Conservation (phyloP, 2,888 invertebrate species). For the Sarcophaga rosellei region DNA sequence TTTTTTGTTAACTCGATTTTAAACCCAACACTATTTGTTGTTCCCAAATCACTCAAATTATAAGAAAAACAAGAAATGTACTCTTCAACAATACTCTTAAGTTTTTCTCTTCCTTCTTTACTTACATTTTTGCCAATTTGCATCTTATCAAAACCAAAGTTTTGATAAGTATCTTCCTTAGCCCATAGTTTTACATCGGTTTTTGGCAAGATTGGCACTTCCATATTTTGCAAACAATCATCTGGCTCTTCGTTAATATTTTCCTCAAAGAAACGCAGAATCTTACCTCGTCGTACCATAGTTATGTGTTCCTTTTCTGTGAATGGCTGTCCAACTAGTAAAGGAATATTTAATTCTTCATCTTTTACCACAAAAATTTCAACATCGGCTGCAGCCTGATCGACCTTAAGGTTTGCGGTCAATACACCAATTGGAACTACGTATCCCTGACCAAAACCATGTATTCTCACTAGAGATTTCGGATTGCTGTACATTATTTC, state of each 20-base stretch:
- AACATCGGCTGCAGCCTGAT: conserved; percentile 49
- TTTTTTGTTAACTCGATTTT: conserved; percentile 56
- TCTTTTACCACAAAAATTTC: conserved; percentile 56
- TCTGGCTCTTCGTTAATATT: conserved; percentile 47
- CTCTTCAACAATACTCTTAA: conserved; percentile 45
- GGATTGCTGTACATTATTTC: conserved; percentile 19
- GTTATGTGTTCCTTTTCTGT: conserved; percentile 60
- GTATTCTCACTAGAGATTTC: conserved; percentile 17
- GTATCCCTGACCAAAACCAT: conserved; percentile 53
- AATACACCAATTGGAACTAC: conserved; percentile 50
- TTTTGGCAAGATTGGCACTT: conserved; percentile 47
- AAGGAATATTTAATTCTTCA: conserved; percentile 42
- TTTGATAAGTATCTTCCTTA: conserved; percentile 53
- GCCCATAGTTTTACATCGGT: conserved; percentile 54
- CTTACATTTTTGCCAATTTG: conserved; percentile 30
- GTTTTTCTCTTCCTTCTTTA: conserved; percentile 30
- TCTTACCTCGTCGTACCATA: conserved; percentile 55
- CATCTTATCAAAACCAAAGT: conserved; percentile 9
- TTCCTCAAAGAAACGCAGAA: conserved; percentile 55
- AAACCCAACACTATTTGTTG: conserved; percentile 52
- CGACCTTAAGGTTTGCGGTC: conserved; percentile 41
- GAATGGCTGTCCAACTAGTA: conserved; percentile 58
- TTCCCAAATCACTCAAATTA: conserved; percentile 56
- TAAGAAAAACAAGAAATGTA: conserved; percentile 51
- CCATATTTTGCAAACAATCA: conserved; percentile 50